These are phyloP conservation scores for Mico argentatus DNA, from an alignment of 2,797 vertebrate species.

Conservation along the genomic window DNA sequence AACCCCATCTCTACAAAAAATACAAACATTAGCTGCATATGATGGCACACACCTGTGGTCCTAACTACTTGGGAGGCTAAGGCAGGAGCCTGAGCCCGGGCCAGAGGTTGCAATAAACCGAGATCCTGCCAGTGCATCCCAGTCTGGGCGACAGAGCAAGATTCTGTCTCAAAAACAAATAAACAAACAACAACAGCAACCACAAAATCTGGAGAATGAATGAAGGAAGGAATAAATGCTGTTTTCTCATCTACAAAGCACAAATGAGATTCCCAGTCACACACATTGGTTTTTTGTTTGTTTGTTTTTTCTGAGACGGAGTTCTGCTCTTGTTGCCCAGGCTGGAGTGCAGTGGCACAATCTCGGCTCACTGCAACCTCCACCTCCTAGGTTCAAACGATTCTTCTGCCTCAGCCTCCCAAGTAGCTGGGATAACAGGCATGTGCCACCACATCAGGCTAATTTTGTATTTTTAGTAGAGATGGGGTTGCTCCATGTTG, in stretches of 20 bases:
- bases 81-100: background rate
- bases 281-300: background rate
- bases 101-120: background rate
- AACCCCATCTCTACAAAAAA: background rate
- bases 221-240: background rate
- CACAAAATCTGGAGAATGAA: background rate
- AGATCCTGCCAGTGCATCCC: background rate
- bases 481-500: no score
- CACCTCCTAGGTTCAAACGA: no score
- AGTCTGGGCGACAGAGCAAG: background rate
- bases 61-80: background rate
- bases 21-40: background rate
- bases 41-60: background rate
- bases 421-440: no score
- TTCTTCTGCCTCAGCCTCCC: no score
- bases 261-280: rapidly evolving
- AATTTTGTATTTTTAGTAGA: no score
- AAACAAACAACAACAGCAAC: background rate
- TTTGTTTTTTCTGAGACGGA: no score
- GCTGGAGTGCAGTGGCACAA: no score
- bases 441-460: no score
- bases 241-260: background rate
- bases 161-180: background rate
- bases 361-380: no score
- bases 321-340: no score